Evolutionary conservation across 2,113 vertebrate genomes (phyloP).

Genomic region (Leptobrachium ailaonicum): DNA sequence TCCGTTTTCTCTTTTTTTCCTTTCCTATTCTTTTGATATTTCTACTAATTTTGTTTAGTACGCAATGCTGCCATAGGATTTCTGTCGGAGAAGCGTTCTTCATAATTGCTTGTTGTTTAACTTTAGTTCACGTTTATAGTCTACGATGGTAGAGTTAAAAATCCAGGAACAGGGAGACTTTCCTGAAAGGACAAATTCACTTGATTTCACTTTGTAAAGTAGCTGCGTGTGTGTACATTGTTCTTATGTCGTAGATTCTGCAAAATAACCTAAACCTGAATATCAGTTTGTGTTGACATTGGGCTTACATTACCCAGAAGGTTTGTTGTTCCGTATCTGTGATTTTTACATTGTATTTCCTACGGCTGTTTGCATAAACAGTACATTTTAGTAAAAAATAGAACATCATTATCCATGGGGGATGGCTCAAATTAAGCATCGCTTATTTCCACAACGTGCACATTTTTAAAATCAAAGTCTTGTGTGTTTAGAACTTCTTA

Average conservation of each 20-base stretch:
- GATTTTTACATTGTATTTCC: background rate
- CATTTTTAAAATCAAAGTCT: conserved; percentile 1
- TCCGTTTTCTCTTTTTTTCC: conserved; percentile 9
- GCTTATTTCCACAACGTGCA: background rate
- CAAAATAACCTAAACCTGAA: background rate
- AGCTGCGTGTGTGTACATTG: background rate
- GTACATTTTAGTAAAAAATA: background rate
- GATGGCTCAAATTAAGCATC: background rate
- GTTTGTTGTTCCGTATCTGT: background rate
- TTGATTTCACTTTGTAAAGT: too few species aligned
- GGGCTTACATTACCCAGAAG: background rate
- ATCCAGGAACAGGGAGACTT: conserved; percentile 12
- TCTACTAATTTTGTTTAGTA: conserved; percentile 2
- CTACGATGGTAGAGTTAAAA: background rate
- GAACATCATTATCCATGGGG: conserved; percentile 6
- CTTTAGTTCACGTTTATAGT: background rate
- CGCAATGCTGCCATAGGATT: background rate
- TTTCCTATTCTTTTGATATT: background rate
- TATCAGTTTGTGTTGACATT: background rate
- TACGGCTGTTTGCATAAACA: background rate
- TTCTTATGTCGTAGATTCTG: background rate
- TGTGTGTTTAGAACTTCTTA: background rate
- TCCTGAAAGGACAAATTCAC: background rate
- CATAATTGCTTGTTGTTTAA: too few species aligned
- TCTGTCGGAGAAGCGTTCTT: too few species aligned